A percentile compares a stretch with the other conserved stretches of the same genome.
Conservation (phyloP, 2,888 invertebrate species). For the Neoascia interrupta region DNA sequence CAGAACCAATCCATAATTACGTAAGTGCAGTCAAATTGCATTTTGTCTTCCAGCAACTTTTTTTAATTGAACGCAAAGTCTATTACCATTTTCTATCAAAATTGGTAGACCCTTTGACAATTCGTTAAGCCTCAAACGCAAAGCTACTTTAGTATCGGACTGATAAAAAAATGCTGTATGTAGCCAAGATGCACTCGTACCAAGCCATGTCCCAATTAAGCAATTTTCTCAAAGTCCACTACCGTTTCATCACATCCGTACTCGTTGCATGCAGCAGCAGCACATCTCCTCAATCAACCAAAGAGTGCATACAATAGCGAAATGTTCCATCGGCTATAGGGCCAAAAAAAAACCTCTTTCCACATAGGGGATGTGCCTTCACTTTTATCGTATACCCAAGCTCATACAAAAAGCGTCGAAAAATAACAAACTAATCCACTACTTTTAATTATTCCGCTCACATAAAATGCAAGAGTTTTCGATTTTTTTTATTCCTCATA, state of each 20-base stretch:
- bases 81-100: too few relatives aligned
- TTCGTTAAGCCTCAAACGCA: background rate
- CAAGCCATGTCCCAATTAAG: slow-evolving; percentile 46
- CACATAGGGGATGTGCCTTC: slow-evolving; percentile 1
- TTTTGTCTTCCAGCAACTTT: too few relatives aligned
- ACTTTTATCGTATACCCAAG: slow-evolving; percentile 20
- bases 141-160: background rate
- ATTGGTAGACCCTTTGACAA: slow-evolving; percentile 29
- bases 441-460: slow-evolving; percentile 69
- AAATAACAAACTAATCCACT: slow-evolving; percentile 68
- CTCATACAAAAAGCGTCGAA: slow-evolving; percentile 34
- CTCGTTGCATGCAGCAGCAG: too few relatives aligned
- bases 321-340: slow-evolving; percentile 30
- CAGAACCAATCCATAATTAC: too few relatives aligned
- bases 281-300: slow-evolving; percentile 32
- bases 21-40: too few relatives aligned
- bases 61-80: too few relatives aligned
- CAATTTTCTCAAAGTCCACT: slow-evolving; percentile 31
- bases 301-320: slow-evolving; percentile 19
- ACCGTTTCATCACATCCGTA: slow-evolving; percentile 9
- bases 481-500: slow-evolving; percentile 6
- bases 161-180: slow-evolving; percentile 19
- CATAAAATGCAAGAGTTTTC: slow-evolving; percentile 63
- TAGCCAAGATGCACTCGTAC: background rate
- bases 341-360: slow-evolving; percentile 4